Conservation (phyloP, 2,888 invertebrate species). For the Drosophila anomalata region DNA sequence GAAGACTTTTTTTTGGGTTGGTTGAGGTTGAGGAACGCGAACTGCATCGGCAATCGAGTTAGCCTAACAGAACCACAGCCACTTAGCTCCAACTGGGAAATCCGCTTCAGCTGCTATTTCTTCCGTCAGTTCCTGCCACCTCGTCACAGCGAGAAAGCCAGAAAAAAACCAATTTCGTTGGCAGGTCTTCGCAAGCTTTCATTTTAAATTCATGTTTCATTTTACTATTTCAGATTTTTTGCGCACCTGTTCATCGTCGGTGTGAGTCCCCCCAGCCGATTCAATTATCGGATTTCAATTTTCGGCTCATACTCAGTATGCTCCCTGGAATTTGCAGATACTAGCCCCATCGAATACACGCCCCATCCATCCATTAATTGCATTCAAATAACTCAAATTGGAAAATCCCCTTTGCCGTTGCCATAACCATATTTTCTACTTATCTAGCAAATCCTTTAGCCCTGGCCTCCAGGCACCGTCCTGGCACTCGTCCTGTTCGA, state of each 20-base stretch:
- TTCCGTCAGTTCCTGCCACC: not conserved
- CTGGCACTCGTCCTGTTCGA: not conserved
- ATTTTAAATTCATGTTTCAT: constrained; percentile 65
- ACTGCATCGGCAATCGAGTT: constrained; percentile 15
- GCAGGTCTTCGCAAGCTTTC: constrained; percentile 22
- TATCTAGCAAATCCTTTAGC: constrained; percentile 25
- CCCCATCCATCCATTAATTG: constrained; percentile 29
- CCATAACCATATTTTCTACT: constrained; percentile 42
- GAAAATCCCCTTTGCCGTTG: constrained; percentile 24
- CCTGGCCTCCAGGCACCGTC: constrained; percentile 1
- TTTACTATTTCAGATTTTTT: constrained; percentile 37
- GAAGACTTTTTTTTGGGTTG: not conserved
- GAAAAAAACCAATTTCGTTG: constrained; percentile 18
- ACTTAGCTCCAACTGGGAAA: constrained; percentile 17
- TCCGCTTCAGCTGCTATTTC: constrained; percentile 23
- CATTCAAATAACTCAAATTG: constrained; percentile 41
- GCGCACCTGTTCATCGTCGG: constrained; percentile 30
- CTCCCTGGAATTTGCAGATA: not conserved
- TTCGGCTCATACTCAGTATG: not conserved
- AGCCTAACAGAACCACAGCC: constrained; percentile 15
- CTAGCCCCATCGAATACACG: constrained; percentile 4
- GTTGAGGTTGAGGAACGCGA: constrained; percentile 1
- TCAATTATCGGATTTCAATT: constrained; percentile 29
- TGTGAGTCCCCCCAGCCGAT: not conserved
- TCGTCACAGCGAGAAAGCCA: not conserved